A percentile compares a stretch with the other conserved stretches of the same genome.
Evolutionary conservation across 2,888 invertebrate genomes (phyloP).

Genomic region (Tetragnatha montana): DNA sequence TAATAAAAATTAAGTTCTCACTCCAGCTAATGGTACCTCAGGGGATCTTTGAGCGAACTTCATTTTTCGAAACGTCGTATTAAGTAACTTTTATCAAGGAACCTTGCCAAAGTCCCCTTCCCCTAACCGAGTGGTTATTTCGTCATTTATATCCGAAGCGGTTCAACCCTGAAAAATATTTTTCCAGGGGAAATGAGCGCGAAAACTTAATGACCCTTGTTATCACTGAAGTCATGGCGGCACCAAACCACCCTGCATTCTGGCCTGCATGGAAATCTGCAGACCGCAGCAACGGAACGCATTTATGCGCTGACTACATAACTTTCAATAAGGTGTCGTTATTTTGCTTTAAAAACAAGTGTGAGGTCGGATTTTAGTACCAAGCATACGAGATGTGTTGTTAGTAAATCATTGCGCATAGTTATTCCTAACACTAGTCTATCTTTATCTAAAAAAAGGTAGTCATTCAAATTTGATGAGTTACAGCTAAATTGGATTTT

Average conservation of each 20-base stretch:
- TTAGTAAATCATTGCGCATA: too few relatives aligned
- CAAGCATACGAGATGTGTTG: too few relatives aligned
- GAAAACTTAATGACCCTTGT: slow-evolving; percentile 33
- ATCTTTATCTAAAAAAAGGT: too few relatives aligned
- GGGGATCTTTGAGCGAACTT: not conserved
- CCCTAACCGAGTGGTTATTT: not conserved
- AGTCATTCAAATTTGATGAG: too few relatives aligned
- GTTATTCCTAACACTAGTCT: too few relatives aligned
- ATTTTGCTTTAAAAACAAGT: too few relatives aligned
- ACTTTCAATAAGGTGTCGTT: not conserved
- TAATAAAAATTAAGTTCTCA: not conserved
- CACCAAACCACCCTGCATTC: not conserved
- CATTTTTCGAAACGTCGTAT: not conserved
- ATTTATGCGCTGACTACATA: not conserved
- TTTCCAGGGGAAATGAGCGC: slow-evolving; percentile 10
- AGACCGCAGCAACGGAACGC: not conserved
- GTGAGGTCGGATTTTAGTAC: too few relatives aligned
- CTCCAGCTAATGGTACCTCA: not conserved
- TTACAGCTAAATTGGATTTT: too few relatives aligned
- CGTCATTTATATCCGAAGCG: not conserved
- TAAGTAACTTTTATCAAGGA: not conserved
- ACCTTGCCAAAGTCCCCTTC: not conserved
- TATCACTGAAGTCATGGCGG: slow-evolving; percentile 16
- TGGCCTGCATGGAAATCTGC: not conserved
- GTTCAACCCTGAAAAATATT: slow-evolving; percentile 11